phyloP scores from a whole-genome alignment of 2,888 invertebrate genomes.

The Metalampra italica region DNA sequence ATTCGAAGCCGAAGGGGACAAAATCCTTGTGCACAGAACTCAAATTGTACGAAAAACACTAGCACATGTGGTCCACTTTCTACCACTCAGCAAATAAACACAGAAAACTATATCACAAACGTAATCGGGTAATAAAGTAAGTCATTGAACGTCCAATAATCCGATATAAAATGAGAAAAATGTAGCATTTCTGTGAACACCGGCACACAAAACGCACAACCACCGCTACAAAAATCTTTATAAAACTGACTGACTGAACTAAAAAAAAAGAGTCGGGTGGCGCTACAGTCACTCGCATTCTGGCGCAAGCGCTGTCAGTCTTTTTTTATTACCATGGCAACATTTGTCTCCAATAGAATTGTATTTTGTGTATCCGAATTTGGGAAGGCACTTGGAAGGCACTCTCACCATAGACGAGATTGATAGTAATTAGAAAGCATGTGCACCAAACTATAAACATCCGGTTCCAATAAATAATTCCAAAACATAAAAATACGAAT shows the following conservation, averaged over 20 bases:
- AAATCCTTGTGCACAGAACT: conserved; percentile 61
- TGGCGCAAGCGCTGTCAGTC: conserved; percentile 59
- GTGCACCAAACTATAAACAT: too few species aligned
- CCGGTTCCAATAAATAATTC: too few species aligned
- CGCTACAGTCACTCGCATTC: conserved; percentile 33
- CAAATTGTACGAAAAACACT: conserved; percentile 56
- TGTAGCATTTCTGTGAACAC: conserved; percentile 57
- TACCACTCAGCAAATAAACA: conserved; percentile 37
- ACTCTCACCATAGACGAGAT: too few species aligned
- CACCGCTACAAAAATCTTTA: conserved; percentile 57
- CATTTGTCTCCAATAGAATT: not conserved
- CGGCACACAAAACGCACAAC: conserved; percentile 48
- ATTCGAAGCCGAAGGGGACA: conserved; percentile 39
- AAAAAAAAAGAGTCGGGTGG: conserved; percentile 24
- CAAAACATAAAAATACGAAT: too few species aligned
- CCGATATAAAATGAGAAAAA: conserved; percentile 45
- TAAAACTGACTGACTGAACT: conserved; percentile 67
- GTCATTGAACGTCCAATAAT: conserved; percentile 60
- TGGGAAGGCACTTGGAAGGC: too few species aligned
- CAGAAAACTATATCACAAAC: conserved; percentile 42
- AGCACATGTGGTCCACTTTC: conserved; percentile 47
- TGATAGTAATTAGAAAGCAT: too few species aligned
- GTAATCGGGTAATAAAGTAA: too few species aligned
- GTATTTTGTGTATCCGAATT: too few species aligned
- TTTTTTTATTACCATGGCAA: conserved; percentile 1